These are phyloP conservation scores for Synanthedon andrenaeformis DNA, from an alignment of 2,888 invertebrate genomes.

Conservation along the genomic window DNA sequence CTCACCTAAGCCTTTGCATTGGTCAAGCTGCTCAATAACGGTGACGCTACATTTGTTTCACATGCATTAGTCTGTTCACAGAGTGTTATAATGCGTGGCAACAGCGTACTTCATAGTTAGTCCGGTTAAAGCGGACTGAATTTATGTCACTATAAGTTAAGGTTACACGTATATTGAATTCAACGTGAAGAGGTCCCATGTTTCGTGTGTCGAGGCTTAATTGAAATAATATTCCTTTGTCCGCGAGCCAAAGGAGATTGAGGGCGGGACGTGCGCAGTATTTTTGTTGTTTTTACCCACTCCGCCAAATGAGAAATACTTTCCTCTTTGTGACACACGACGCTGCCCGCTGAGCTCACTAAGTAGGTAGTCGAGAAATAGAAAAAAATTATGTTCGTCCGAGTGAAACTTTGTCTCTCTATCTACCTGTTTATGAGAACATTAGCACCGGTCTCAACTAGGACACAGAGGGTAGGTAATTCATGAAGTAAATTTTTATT, in stretches of 20 bases:
- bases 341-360: conserved; percentile 15
- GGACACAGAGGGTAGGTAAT: too few species aligned
- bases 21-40: too few species aligned
- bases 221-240: conserved; percentile 62
- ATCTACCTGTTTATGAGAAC: not conserved
- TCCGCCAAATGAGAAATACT: conserved; percentile 55
- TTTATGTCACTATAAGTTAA: too few species aligned
- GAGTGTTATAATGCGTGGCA: too few species aligned
- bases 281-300: conserved; percentile 45
- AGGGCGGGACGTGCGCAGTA: conserved; percentile 38
- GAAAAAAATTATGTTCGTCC: not conserved
- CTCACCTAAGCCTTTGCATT: too few species aligned
- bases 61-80: too few species aligned
- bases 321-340: conserved; percentile 56
- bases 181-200: not conserved
- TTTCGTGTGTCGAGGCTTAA: conserved; percentile 23
- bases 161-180: too few species aligned
- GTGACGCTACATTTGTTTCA: too few species aligned
- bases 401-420: not conserved
- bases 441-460: too few species aligned
- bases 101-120: too few species aligned
- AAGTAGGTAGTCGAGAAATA: not conserved
- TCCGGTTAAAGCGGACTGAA: too few species aligned
- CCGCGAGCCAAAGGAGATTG: conserved; percentile 47
- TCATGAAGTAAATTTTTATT: too few species aligned